Evolutionary conservation across 2,113 vertebrate genomes (phyloP).

Genomic region (Cryptoleucopteryx plumbea): DNA sequence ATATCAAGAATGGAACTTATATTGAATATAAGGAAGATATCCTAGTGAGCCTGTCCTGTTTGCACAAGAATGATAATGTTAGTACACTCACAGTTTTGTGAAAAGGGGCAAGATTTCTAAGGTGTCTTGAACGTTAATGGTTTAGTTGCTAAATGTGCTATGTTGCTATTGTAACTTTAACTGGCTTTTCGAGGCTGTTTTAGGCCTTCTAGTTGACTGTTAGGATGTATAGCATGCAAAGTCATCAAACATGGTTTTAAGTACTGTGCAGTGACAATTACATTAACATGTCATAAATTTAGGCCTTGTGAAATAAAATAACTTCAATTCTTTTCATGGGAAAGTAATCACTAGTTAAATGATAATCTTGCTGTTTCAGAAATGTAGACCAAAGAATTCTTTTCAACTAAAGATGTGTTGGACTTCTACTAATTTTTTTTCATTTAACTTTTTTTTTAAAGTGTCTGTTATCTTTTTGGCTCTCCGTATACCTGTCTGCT

Average conservation of each 20-base stretch:
- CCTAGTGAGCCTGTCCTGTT: no score
- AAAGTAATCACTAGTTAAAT: neutral
- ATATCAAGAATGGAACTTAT: neutral
- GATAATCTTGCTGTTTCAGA: neutral
- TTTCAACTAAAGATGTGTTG: neutral
- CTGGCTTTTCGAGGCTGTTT: neutral
- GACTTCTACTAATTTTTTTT: neutral
- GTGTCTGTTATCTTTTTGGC: neutral
- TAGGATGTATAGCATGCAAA: fast-evolving
- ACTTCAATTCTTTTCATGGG: neutral
- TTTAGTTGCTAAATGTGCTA: neutral
- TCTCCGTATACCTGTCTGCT: neutral
- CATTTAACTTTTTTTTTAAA: neutral
- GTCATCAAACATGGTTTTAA: neutral
- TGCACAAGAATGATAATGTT: no score
- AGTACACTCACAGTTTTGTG: fast-evolving
- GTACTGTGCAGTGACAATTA: neutral
- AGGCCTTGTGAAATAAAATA: neutral
- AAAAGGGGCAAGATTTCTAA: neutral
- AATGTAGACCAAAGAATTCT: neutral
- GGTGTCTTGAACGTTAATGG: neutral
- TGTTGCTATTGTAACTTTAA: neutral
- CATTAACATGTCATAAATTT: neutral
- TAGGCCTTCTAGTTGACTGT: neutral
- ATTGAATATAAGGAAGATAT: neutral